Conservation (phyloP, 1,140 invertebrate species). For the Phymorhynchus buccinoides region DNA sequence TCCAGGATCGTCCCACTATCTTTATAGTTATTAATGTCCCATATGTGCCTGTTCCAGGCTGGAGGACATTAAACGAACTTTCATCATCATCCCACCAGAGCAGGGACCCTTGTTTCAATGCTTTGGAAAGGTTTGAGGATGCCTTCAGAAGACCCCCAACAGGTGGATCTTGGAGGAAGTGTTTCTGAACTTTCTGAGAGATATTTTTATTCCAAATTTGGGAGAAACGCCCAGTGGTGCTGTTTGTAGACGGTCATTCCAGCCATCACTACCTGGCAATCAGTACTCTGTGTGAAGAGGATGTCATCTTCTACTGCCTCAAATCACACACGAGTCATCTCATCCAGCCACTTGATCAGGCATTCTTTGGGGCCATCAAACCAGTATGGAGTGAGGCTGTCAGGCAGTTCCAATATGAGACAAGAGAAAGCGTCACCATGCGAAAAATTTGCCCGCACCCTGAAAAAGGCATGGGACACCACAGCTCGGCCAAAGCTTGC, state of each 20-base stretch:
- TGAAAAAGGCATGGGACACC: neutral
- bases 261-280: neutral
- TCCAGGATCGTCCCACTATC: no score
- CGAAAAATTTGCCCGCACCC: neutral
- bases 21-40: no score
- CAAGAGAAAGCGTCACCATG: neutral
- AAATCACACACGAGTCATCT: neutral
- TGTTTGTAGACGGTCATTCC: neutral
- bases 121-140: neutral
- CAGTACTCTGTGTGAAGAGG: neutral
- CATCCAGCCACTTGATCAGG: constrained; percentile 8
- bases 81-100: neutral
- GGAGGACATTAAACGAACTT: no score
- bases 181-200: constrained; percentile 8
- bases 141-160: neutral
- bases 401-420: neutral
- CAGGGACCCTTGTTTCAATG: neutral
- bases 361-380: constrained; percentile 28
- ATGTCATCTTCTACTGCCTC: constrained; percentile 8
- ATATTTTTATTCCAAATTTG: neutral
- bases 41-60: no score
- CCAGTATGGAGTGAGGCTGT: constrained; percentile 16
- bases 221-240: neutral
- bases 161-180: neutral
- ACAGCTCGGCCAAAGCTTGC: neutral